Percentiles rank a stretch among this genome's conserved stretches.
phyloP scores from a whole-genome alignment of 2,888 invertebrate species.

The Meiosimyza decipiens region DNA sequence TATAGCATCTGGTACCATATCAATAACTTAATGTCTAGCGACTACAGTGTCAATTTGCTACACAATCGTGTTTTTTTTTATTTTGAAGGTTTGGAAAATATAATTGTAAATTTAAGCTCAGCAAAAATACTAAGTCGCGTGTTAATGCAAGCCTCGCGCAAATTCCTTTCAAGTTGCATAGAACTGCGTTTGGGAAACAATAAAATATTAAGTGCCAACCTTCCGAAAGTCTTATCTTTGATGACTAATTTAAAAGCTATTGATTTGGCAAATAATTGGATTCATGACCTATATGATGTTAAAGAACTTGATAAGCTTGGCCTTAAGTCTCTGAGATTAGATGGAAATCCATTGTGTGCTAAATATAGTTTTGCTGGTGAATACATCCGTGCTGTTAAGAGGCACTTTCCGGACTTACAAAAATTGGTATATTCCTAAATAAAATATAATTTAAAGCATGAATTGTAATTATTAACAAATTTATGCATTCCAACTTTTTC shows the following conservation, averaged over 20 bases:
- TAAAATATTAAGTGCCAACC: conserved; percentile 53
- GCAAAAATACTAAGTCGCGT: conserved; percentile 53
- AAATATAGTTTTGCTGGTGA: conserved; percentile 56
- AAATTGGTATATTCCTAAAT: conserved; percentile 47
- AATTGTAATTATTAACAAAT: background rate
- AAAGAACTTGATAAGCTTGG: conserved; percentile 52
- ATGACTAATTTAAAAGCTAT: conserved; percentile 57
- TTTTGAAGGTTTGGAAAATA: conserved; percentile 51
- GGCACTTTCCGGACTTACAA: conserved; percentile 54
- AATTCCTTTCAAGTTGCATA: conserved; percentile 54
- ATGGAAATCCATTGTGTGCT: conserved; percentile 60
- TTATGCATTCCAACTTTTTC: background rate
- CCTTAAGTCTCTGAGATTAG: conserved; percentile 54
- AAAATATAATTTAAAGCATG: background rate
- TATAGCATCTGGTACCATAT: no score
- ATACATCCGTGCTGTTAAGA: conserved; percentile 54
- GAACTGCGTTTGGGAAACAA: conserved; percentile 57
- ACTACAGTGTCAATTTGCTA: background rate
- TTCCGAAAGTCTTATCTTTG: conserved; percentile 51
- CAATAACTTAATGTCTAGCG: no score
- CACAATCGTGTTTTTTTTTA: background rate
- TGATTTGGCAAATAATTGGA: conserved; percentile 60
- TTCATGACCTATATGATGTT: conserved; percentile 53
- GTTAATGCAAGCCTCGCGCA: conserved; percentile 54
- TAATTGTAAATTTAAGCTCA: conserved; percentile 55